Percentiles rank a stretch among this genome's conserved stretches.
Evolutionary conservation across 2,797 vertebrate genomes (phyloP).

Genomic region (Uromys caudimaculatus): DNA sequence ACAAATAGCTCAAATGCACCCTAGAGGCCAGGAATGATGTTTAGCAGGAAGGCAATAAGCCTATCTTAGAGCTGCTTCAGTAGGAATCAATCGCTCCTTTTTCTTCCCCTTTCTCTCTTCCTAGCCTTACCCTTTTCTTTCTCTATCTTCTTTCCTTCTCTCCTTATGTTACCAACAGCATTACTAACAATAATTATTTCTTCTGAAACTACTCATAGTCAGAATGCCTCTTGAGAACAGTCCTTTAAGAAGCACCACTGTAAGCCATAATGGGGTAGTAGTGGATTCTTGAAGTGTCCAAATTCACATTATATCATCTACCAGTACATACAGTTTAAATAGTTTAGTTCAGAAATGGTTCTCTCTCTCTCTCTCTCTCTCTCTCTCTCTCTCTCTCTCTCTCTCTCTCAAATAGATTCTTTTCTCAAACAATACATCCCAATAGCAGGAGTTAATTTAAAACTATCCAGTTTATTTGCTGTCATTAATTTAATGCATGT

Average conservation of each 20-base stretch:
- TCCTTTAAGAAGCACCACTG: constrained; percentile 25
- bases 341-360: constrained; percentile 10
- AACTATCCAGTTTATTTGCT: constrained; percentile 18
- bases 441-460: neutral
- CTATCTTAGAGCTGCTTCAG: neutral
- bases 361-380: neutral
- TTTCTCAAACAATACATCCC: neutral
- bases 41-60: neutral
- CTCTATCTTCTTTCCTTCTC: neutral
- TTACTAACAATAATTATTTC: neutral
- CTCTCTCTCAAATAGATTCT: too few relatives aligned
- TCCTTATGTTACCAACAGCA: neutral
- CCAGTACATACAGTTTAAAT: neutral
- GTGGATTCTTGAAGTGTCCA: neutral
- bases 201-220: neutral
- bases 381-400: too few relatives aligned
- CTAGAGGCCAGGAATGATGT: neutral
- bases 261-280: neutral
- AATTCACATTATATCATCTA: neutral
- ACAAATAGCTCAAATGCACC: neutral
- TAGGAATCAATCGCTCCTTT: neutral
- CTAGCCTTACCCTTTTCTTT: neutral
- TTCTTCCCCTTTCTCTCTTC: neutral
- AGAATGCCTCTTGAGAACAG: neutral
- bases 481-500: constrained; percentile 26